Conservation (phyloP, 2,113 vertebrate species). For the Chloroceryle aenea region DNA sequence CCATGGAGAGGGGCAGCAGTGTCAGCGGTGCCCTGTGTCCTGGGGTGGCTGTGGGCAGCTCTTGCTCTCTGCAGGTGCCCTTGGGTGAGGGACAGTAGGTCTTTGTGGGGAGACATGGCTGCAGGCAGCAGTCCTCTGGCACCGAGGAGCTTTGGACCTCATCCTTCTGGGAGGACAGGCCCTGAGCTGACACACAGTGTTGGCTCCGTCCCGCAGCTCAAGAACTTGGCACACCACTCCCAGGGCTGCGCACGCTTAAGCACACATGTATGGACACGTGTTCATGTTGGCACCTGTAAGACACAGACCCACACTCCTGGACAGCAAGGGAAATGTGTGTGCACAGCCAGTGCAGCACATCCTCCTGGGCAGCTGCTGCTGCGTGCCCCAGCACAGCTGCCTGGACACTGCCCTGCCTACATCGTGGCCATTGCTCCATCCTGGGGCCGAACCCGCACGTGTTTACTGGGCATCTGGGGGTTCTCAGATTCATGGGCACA, state of each 20-base stretch:
- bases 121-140: neutral
- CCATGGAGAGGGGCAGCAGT: neutral
- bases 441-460: neutral
- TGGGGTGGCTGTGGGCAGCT: neutral
- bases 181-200: neutral
- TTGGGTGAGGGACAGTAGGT: neutral
- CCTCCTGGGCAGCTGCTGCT: neutral
- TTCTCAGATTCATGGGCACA: neutral
- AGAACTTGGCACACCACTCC: fast-evolving
- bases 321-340: fast-evolving
- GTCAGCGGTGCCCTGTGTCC: fast-evolving
- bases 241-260: fast-evolving
- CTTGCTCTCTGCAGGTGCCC: neutral
- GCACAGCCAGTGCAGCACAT: neutral
- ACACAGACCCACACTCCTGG: neutral
- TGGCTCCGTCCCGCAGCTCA: neutral
- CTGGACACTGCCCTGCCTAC: fast-evolving
- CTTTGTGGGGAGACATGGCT: neutral
- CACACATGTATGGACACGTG: fast-evolving
- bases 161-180: neutral
- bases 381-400: neutral
- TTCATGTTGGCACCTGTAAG: fast-evolving
- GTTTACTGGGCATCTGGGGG: neutral
- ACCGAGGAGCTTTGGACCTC: neutral
- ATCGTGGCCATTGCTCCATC: neutral